Percentiles rank a stretch among this genome's conserved stretches.
Evolutionary conservation across 2,888 invertebrate species (phyloP).

Genomic region (Ophraella communa): DNA sequence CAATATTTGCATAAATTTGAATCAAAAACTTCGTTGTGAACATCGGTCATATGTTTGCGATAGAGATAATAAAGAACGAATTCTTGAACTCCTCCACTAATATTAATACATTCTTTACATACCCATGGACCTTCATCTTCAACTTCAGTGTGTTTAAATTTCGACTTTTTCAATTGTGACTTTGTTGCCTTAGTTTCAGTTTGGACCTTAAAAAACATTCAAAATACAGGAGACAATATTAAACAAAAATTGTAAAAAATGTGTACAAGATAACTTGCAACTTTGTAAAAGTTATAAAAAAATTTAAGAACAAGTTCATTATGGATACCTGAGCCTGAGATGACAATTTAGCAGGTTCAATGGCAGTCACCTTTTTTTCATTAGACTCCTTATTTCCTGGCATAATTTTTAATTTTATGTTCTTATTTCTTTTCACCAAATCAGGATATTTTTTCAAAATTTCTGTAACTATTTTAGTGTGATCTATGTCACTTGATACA

Average conservation of each 20-base stretch:
- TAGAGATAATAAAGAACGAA: slow-evolving; percentile 82
- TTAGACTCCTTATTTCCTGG: slow-evolving; percentile 58
- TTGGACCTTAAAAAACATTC: not conserved
- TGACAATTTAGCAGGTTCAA: slow-evolving; percentile 21
- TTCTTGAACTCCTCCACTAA: slow-evolving; percentile 66
- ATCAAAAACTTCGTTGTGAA: slow-evolving; percentile 80
- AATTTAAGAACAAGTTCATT: not conserved
- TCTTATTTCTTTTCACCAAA: slow-evolving; percentile 84
- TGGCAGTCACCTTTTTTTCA: slow-evolving; percentile 29
- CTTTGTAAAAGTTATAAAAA: not conserved
- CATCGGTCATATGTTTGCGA: slow-evolving; percentile 80
- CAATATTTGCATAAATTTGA: slow-evolving; percentile 83
- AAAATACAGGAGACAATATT: too few species aligned
- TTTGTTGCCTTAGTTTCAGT: not conserved
- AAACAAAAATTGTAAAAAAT: too few species aligned
- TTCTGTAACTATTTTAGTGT: slow-evolving; percentile 87
- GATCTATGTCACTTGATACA: slow-evolving; percentile 56
- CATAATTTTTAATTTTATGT: slow-evolving; percentile 84
- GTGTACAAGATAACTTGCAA: too few species aligned
- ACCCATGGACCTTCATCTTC: slow-evolving; percentile 77
- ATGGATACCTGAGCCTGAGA: not conserved
- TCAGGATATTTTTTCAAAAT: slow-evolving; percentile 88
- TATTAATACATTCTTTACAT: slow-evolving; percentile 77
- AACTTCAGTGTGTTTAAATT: slow-evolving; percentile 58
- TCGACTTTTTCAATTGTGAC: slow-evolving; percentile 6